These are phyloP conservation scores for Drosophila pullipes DNA, from an alignment of 2,888 invertebrate genomes.

Conservation along the genomic window DNA sequence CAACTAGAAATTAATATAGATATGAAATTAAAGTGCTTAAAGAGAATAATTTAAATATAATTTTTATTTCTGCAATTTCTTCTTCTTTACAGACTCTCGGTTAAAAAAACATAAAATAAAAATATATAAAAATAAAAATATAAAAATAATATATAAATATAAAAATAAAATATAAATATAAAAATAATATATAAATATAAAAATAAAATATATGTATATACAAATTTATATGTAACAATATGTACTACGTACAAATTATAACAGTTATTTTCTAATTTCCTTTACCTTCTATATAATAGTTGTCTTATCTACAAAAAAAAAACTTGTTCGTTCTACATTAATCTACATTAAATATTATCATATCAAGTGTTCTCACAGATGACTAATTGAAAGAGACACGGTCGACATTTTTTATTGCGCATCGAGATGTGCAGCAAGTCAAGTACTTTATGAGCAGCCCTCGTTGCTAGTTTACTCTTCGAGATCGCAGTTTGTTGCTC, in stretches of 20 bases:
- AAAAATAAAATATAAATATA: too few species aligned
- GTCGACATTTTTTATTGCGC: background rate
- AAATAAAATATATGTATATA: too few species aligned
- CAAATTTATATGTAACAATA: background rate
- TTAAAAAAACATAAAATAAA: background rate
- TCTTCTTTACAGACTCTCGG: background rate
- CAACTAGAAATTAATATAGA: background rate
- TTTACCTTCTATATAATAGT: background rate
- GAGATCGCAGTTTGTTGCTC: slow-evolving; percentile 12
- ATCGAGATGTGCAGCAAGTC: background rate
- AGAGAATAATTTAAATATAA: background rate
- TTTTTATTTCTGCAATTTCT: background rate
- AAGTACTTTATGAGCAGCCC: slow-evolving; percentile 16
- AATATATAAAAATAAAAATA: too few species aligned
- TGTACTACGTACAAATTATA: background rate
- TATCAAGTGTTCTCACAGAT: background rate
- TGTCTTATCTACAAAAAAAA: background rate
- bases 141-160: too few species aligned
- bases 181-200: too few species aligned
- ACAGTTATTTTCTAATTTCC: background rate
- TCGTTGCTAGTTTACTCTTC: slow-evolving; percentile 14
- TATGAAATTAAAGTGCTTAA: background rate
- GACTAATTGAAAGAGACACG: background rate
- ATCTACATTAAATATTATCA: background rate
- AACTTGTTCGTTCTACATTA: background rate